A percentile compares a stretch with the other conserved stretches of the same genome.
These are phyloP conservation scores for Gryllus bimaculatus DNA, from an alignment of 1,140 invertebrate species.

Conservation along the genomic window DNA sequence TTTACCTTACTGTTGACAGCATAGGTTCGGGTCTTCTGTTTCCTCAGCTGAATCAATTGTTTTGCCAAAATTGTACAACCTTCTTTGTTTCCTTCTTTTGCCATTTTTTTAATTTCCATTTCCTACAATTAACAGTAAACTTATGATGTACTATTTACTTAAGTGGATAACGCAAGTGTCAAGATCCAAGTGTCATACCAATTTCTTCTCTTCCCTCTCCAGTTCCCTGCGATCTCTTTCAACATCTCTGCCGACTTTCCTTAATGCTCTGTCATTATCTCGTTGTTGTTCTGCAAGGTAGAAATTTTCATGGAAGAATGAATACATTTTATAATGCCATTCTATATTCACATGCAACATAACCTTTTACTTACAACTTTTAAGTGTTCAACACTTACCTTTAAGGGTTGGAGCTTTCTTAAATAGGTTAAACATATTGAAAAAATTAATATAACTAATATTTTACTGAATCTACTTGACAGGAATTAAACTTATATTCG, in stretches of 20 bases:
- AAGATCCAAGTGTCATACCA: constrained; percentile 49
- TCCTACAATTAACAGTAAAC: constrained; percentile 45
- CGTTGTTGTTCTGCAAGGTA: constrained; percentile 64
- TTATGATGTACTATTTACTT: not conserved
- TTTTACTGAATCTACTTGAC: too few species aligned
- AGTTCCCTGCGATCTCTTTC: constrained; percentile 68
- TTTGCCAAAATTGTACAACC: constrained; percentile 76
- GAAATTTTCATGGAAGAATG: too few species aligned
- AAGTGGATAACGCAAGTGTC: too few species aligned
- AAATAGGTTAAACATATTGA: not conserved
- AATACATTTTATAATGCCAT: too few species aligned
- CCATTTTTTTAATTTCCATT: constrained; percentile 80
- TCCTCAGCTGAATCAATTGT: constrained; percentile 75
- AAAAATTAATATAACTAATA: too few species aligned
- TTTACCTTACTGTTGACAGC: constrained; percentile 60
- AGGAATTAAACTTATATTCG: too few species aligned
- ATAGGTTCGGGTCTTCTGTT: constrained; percentile 77
- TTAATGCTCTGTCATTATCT: constrained; percentile 66
- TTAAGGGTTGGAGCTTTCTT: not conserved
- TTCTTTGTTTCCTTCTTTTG: constrained; percentile 77
- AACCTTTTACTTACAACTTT: not conserved
- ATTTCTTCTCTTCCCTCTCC: constrained; percentile 81
- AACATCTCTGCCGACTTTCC: constrained; percentile 72
- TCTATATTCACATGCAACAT: not conserved
- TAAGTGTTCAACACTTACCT: not conserved